phyloP scores from a whole-genome alignment of 2,797 vertebrate species.

The Chrosomus eos region DNA sequence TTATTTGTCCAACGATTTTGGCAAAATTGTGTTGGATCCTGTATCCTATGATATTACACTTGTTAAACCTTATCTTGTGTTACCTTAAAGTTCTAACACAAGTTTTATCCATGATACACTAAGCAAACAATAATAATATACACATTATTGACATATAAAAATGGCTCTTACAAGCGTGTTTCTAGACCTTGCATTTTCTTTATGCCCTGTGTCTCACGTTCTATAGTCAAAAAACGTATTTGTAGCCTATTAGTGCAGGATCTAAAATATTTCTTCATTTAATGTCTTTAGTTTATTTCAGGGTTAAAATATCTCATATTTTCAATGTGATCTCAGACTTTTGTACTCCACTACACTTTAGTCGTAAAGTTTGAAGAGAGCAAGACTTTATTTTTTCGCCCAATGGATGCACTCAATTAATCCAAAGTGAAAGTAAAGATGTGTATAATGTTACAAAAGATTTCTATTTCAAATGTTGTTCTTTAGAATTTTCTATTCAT shows the following conservation, averaged over 20 bases:
- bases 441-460: no score
- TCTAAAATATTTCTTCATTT: neutral
- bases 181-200: neutral
- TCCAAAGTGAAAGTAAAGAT: no score
- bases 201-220: neutral
- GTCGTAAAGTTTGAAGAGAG: neutral
- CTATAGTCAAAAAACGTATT: neutral
- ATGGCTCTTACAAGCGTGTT: neutral
- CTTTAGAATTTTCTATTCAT: no score
- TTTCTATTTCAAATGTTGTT: no score
- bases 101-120: no score
- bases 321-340: slow-evolving; percentile 4
- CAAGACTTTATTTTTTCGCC: neutral
- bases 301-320: neutral
- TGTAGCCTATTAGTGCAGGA: neutral
- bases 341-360: neutral
- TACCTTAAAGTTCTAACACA: no score
- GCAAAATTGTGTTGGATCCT: neutral
- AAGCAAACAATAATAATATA: no score
- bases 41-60: no score
- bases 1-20: no score
- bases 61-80: no score
- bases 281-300: neutral
- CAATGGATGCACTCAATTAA: neutral
- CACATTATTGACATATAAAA: no score